Evolutionary conservation across 2,797 vertebrate species (phyloP), one percentile per base, ranked within the genome.

Genomic region (Petrocephalus schoutedeni): DNA sequence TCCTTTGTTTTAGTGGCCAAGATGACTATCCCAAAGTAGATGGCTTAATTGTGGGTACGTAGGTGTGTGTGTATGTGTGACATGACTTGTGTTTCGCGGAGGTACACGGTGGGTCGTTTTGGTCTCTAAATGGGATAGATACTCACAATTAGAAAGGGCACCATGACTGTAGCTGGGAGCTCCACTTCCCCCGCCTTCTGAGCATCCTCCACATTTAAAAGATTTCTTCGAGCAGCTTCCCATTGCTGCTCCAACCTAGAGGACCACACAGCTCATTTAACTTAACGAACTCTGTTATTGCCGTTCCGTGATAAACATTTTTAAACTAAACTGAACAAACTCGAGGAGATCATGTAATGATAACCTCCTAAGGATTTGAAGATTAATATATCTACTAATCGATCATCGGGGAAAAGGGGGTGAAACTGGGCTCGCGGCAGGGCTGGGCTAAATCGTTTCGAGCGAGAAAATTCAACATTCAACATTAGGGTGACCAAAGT

Each of bases 81-180:
- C n/a, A 23, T 51, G 4, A 57, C 51, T 1, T 1, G 1, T 14
- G 45, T 88, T 9, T 12, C 32, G 3, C 49, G 6, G 41, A 74
- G 32, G 9, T 49, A 21, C 19, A 54, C 2, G 23, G 5, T 14
- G 6, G 36, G 8, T 0, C 21, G 1, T 6, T 87, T n/a, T 74
- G 16, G 57, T 23, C 1, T 53, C 77, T 14, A 41, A 59, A 4
- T 61, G 21, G 8, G 51, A 12, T 16, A 54, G 3, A 61, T 61
- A 56, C 88, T 91, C 59, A 96, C 95, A 90, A 91, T 95, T 32
- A 96, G 92, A 89, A 93, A 92, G 2, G 91, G 88, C 0, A 94
- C 88, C 91, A 91, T 93, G 56, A 89, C 57, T 16, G 86, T 14
- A 3, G 85, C 85, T 0, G 88, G 85, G 32, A 36, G 85, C 59